A percentile compares a stretch with the other conserved stretches of the same genome.
These are phyloP conservation scores for Aleiodes testaceus DNA, from an alignment of 2,888 invertebrate genomes.

Conservation along the genomic window DNA sequence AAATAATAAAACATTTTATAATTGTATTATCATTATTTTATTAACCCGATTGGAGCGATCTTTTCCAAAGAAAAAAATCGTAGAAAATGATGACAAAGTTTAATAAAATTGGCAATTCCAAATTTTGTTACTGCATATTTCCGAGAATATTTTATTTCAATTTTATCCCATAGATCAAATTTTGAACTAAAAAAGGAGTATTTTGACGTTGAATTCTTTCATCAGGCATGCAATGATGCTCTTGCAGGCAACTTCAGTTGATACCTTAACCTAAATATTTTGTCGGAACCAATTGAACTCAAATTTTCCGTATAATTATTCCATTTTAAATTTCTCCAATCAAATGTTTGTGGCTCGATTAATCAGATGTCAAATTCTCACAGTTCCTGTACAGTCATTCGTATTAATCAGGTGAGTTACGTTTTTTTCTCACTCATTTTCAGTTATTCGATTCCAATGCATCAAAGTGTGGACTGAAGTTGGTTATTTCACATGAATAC, in stretches of 20 bases:
- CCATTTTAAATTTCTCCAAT: neutral
- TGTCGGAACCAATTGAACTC: neutral
- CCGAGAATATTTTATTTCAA: neutral
- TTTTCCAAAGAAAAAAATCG: too few relatives aligned
- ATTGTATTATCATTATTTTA: neutral
- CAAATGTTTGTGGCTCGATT: constrained; percentile 55
- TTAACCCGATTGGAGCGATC: neutral
- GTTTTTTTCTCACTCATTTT: neutral
- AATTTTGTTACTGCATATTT: too few relatives aligned
- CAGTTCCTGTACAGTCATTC: constrained; percentile 49
- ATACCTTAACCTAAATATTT: neutral
- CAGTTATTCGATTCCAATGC: neutral
- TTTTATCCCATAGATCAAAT: neutral
- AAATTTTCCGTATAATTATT: neutral
- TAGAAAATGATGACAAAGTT: too few relatives aligned
- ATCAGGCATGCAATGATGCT: neutral
- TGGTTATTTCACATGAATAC: neutral
- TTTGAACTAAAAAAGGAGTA: neutral
- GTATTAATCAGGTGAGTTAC: constrained; percentile 55
- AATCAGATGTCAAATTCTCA: constrained; percentile 52
- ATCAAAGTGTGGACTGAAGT: neutral
- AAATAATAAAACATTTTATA: constrained; percentile 9
- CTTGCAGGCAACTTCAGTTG: constrained; percentile 3
- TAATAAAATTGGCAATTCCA: too few relatives aligned
- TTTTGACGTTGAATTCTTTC: neutral